Base-by-base conservation (phyloP, 2,113 vertebrate genomes). In the Brienomyrus brachyistius region DNA sequence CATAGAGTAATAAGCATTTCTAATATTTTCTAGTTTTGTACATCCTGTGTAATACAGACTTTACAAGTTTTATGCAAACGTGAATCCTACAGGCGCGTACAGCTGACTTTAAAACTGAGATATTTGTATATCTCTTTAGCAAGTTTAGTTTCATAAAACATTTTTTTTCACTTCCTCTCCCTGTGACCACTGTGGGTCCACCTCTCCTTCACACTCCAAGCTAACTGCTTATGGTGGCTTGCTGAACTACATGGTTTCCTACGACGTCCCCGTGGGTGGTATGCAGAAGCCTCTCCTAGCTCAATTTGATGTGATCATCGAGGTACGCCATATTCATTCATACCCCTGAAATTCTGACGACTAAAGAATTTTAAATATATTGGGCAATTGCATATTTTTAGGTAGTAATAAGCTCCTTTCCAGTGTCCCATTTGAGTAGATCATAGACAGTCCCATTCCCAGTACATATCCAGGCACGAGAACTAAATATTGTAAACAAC, bases 231-330 rank as follows among this genome's bases (percentile, higher is more conserved):
- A 96, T 90, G 97, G 97, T 19, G 96, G 96, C n/a, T 87, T 94
- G 86, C 92, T 98, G 91, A 97, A 95, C 80, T 98, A 96, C 91
- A 96, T 94, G 0, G 95, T 97, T 7, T 96, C 96, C 17, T 97
- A 97, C 0, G 95, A 97, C 82, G 92, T 96, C 80, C 96, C 96
- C 0, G 92, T 94, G 93, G 96, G 97, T 45, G 95, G 92, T 0
- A 77, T 92, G 91, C 95, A 96, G n/a, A 91, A 94, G 48, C 94
- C 95, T 50, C 94, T 97, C 86, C 51, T 94, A n/a, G 95, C 94
- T 54, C 91, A 94, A 3, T 93, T 95, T 11, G 96, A 97, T 1
- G 90, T 97, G 83, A 95, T 97, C 80, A 95, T 97, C 88, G 95
- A 97, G 97, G 97, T 98, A 92, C 91, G 6, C 35, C n/a, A 3